phyloP scores from a whole-genome alignment of 2,797 vertebrate genomes.

The Tiaroga cobitis region DNA sequence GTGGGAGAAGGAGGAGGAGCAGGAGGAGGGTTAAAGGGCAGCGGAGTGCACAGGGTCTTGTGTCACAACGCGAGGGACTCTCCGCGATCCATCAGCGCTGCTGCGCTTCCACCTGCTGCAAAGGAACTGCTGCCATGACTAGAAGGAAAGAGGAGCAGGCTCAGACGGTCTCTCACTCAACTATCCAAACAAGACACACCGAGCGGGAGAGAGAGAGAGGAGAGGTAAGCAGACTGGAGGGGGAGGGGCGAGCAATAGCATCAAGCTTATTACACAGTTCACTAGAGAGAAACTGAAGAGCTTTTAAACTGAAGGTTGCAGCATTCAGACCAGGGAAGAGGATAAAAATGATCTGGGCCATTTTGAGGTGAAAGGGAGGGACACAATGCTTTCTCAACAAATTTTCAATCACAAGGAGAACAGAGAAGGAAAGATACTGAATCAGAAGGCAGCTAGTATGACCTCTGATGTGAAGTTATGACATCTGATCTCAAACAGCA shows the following conservation, averaged over 20 bases:
- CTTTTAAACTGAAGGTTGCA: slow-evolving; percentile 23
- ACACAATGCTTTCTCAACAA: not conserved
- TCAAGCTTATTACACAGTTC: slow-evolving; percentile 54
- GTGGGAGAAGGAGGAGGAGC: slow-evolving; percentile 30
- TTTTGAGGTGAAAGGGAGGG: not conserved
- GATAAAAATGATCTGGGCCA: not conserved
- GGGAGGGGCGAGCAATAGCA: slow-evolving; percentile 54
- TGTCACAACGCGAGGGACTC: slow-evolving; percentile 38
- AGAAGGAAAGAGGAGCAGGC: slow-evolving; percentile 27
- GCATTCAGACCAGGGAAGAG: not conserved
- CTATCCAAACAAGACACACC: slow-evolving; percentile 48
- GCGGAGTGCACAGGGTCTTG: slow-evolving; percentile 11
- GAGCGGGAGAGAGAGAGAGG: slow-evolving; percentile 36
- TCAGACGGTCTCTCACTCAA: slow-evolving; percentile 41
- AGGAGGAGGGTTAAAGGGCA: slow-evolving; percentile 51
- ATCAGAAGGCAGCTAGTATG: not conserved
- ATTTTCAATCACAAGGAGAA: slow-evolving; percentile 2
- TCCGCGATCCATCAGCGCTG: slow-evolving; percentile 31
- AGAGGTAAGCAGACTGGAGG: slow-evolving; percentile 44
- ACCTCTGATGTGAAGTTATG: not conserved
- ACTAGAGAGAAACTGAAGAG: slow-evolving; percentile 49
- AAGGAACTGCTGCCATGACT: slow-evolving; percentile 42
- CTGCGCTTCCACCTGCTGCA: slow-evolving; percentile 46
- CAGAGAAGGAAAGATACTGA: not conserved
- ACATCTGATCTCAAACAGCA: not conserved